These are phyloP conservation scores for Peromyscus leucopus DNA, from an alignment of 2,113 vertebrate genomes.

Conservation along the genomic window DNA sequence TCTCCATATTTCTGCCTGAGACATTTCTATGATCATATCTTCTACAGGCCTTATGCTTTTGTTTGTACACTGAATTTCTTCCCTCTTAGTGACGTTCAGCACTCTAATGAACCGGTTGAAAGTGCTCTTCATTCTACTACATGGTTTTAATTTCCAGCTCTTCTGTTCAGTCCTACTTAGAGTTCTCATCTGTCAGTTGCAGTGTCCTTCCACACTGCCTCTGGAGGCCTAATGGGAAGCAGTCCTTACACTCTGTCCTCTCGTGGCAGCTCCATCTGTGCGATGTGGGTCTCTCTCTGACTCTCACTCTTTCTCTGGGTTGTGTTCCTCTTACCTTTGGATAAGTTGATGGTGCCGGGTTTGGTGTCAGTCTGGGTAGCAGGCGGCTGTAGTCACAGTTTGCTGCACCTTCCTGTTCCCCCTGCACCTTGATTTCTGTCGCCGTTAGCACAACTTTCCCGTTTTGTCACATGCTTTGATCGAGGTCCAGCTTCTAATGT, in stretches of 20 bases:
- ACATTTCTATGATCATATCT: neutral
- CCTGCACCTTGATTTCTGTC: neutral
- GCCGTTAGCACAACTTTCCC: neutral
- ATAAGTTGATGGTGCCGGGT: neutral
- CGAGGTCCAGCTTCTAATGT: neutral
- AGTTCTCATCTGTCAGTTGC: neutral
- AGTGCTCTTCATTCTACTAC: neutral
- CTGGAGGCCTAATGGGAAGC: neutral
- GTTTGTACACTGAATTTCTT: neutral
- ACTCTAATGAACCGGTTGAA: neutral
- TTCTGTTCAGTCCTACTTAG: constrained; percentile 7
- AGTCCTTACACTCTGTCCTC: constrained; percentile 1
- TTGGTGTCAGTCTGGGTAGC: neutral
- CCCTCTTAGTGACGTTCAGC: neutral
- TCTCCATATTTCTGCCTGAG: neutral
- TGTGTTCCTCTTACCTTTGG: neutral
- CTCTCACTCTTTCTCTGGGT: neutral
- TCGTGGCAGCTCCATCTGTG: neutral
- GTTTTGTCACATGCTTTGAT: neutral
- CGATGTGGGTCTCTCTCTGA: constrained; percentile 10
- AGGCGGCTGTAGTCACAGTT: neutral
- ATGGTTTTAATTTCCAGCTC: neutral
- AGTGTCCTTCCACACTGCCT: neutral
- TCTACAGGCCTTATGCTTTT: neutral
- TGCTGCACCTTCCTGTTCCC: neutral